Base-by-base conservation (phyloP, 2,113 vertebrate genomes). In the Tenebrosternarchus preto region DNA sequence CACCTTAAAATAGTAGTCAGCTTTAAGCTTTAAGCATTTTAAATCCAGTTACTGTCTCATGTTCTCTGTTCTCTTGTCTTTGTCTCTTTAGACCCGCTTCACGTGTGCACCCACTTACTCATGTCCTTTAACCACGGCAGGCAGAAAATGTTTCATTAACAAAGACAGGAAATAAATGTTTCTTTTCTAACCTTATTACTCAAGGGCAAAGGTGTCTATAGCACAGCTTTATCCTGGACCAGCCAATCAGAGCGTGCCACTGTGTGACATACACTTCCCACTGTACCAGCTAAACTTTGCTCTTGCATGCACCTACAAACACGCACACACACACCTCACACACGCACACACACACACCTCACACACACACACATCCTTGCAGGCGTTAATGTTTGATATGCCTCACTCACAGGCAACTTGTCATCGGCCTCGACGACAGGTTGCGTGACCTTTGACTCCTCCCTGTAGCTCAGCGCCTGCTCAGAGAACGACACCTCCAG, bases 401-500 rank as follows among this genome's bases (percentile, higher is more conserved):
- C 22, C 81, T 56, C 72, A 94, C 96, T 67, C 92, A 98, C 98
- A 0, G 94, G 95, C 67, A 96, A 90, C 20, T 91, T 85, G 93
- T 97, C 93, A 0, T 95, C 89, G 1, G 92, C 84, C 85, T 87
- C 89, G 63, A n/a, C 83, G 85, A 64, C 92, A 63, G 79, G 88
- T 36, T 24, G 78, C 67, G 67, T 90, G 82, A 87, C 91, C 87
- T 80, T 91, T 81, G 89, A 81, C 78, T 69, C 88, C 5, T 96
- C 95, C 89, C 91, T 93, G 86, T 95, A 92, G 86, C 85, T 92
- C 85, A 95, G 90, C 1, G 96, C 98, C 90, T 99, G 98, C 78
- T 99, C 98, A 2, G 97, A 92, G 90, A 98, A 99, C 0, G 97
- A 91, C 82, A 99, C 95, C 75, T 98, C 96, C 71, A 97, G 88